These are phyloP conservation scores for Lycia hirtaria DNA, from an alignment of 2,888 invertebrate genomes.

Conservation along the genomic window DNA sequence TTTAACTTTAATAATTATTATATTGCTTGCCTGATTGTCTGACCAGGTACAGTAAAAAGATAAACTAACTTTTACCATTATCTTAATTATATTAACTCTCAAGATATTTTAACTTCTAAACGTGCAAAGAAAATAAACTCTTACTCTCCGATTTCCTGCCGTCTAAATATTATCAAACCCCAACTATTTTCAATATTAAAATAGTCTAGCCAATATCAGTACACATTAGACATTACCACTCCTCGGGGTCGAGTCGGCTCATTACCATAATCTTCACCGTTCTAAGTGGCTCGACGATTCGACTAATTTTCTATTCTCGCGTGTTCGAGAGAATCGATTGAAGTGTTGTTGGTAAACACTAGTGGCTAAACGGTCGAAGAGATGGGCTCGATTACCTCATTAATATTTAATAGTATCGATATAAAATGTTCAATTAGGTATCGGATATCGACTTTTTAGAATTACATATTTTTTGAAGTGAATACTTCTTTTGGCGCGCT, in stretches of 20 bases:
- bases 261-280: constrained; percentile 68
- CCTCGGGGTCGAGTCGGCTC: constrained; percentile 39
- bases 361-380: constrained; percentile 32
- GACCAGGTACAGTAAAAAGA: no score
- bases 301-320: constrained; percentile 60
- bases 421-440: no score
- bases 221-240: constrained; percentile 17
- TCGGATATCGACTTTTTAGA: no score
- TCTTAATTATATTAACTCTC: no score
- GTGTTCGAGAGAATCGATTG: constrained; percentile 47
- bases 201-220: constrained; percentile 19
- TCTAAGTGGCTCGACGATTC: constrained; percentile 50
- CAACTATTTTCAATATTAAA: constrained; percentile 6
- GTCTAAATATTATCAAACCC: neutral
- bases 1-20: no score
- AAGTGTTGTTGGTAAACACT: constrained; percentile 53
- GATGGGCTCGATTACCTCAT: constrained; percentile 40
- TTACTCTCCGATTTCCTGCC: neutral
- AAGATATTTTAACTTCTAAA: no score
- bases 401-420: constrained; percentile 10
- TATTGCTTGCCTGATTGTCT: no score
- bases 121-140: no score
- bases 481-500: no score
- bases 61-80: no score
- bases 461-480: no score